Evolutionary conservation across 2,797 vertebrate genomes (phyloP).

Genomic region (Spinus pinus): DNA sequence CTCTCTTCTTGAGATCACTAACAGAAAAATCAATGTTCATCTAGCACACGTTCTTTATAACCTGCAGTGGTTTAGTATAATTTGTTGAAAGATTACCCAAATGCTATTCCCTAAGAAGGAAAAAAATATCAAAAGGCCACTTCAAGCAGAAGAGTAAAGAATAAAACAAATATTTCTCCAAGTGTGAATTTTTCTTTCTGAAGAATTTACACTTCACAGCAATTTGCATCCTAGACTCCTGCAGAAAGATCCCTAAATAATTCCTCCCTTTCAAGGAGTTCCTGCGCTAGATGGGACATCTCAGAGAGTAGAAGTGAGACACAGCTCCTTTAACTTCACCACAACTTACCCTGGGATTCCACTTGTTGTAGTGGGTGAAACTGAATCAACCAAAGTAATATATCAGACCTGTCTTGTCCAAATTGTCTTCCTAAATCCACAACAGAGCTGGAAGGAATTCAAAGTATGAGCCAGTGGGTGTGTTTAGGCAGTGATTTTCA

Average conservation of each 20-base stretch:
- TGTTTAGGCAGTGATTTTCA: not conserved
- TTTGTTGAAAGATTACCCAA: slow-evolving; percentile 18
- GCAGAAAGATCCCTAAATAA: not conserved
- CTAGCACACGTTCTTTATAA: not conserved
- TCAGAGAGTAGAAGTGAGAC: not conserved
- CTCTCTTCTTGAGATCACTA: not conserved
- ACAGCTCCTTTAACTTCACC: not conserved
- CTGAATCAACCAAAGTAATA: not conserved
- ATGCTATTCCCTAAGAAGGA: not conserved
- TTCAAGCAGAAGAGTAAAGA: not conserved
- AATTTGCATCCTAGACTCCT: not conserved
- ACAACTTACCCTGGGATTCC: not conserved
- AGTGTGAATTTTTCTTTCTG: not conserved
- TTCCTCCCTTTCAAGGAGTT: not conserved
- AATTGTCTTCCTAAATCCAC: not conserved
- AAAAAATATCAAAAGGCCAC: not conserved
- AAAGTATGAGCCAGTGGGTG: not conserved
- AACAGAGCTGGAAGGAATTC: not conserved
- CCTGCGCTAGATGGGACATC: not conserved
- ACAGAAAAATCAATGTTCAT: slow-evolving; percentile 28
- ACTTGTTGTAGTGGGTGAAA: not conserved
- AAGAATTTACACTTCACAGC: not conserved
- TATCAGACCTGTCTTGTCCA: not conserved
- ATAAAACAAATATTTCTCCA: not conserved
- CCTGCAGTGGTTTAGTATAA: not conserved